Evolutionary conservation across 2,888 invertebrate species (phyloP), one percentile per base, ranked within the genome.

Genomic region (Syrphus vitripennis): DNA sequence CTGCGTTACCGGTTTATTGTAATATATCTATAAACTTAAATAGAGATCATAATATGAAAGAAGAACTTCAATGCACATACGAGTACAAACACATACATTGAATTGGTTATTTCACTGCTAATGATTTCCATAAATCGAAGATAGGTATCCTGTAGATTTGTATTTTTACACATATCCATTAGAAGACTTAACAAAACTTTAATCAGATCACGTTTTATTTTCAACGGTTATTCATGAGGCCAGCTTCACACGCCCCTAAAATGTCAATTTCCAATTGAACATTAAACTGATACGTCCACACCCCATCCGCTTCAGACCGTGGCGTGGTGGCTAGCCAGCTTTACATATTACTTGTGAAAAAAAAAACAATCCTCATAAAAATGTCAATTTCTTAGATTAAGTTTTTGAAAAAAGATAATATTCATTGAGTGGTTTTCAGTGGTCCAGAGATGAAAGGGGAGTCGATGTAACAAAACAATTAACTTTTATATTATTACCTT

Each of bases 201-300:
- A 82, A 77, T 53, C 78, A 82, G 59, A 65, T 82, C 77, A 78
- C 82, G 78, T 82, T 77, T 82, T 40, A 34, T 24, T 40, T 26
- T 69, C 24, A 63, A 42, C 40, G 55, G 65, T 50, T 63, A 75
- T 71, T 75, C 63, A 24, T 77, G 57, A 42, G 16, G 42, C 42
- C 1, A 1, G 16, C 5, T 42, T 42, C 42, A 42, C 42, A 42
- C 1, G 7, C 2, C 1, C 16, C 42, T 6, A 1, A 42, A 42
- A 42, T 9, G 42, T 40, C 40, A 1, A 40, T 37, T 4, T 34
- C 10, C 14, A 0, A 4, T n/a, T n/a, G 5, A 4, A 5, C 5
- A 40, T 1, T n/a, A 6, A 5, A n/a, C 1, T 6, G 6, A 2
- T n/a, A 9, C 9, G n/a, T 5, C 14, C 5, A n/a, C 0, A 37